Conservation (phyloP, 2,888 invertebrate genomes). For the Caenorhabditis panamensis region DNA sequence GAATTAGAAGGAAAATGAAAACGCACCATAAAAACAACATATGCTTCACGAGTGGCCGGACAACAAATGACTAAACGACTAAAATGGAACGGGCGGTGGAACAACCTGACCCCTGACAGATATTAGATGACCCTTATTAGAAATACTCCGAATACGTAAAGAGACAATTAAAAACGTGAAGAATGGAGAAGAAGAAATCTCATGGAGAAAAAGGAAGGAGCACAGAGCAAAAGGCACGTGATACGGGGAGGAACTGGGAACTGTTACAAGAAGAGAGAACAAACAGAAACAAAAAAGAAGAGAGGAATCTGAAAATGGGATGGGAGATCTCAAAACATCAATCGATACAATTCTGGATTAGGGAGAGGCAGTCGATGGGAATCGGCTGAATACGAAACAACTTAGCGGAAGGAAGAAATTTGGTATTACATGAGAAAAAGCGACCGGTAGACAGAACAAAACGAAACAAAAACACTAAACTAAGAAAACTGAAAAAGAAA, state of each 20-base stretch:
- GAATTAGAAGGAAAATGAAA: not conserved
- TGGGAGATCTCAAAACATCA: constrained; percentile 43
- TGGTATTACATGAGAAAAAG: constrained; percentile 31
- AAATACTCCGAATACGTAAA: constrained; percentile 54
- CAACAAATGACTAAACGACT: constrained; percentile 40
- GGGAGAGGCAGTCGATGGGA: constrained; percentile 7
- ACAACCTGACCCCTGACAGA: constrained; percentile 8
- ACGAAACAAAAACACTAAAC: constrained; percentile 39
- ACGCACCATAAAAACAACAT: constrained; percentile 26
- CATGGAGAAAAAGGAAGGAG: constrained; percentile 18
- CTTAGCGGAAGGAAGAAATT: constrained; percentile 16
- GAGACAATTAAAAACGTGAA: constrained; percentile 30
- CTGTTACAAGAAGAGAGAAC: not conserved
- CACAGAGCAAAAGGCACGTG: constrained; percentile 37
- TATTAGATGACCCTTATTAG: constrained; percentile 36
- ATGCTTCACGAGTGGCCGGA: constrained; percentile 34
- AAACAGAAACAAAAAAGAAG: constrained; percentile 7
- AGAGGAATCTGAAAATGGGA: constrained; percentile 12
- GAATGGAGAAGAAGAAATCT: constrained; percentile 33
- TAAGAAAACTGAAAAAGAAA: constrained; percentile 27
- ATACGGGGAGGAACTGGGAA: constrained; percentile 30
- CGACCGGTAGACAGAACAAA: constrained; percentile 28
- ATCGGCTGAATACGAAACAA: constrained; percentile 25
- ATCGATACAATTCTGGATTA: constrained; percentile 36
- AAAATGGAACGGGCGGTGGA: not conserved